Base-by-base conservation (phyloP, 2,888 invertebrate genomes). In the Eristalis intricaria region DNA sequence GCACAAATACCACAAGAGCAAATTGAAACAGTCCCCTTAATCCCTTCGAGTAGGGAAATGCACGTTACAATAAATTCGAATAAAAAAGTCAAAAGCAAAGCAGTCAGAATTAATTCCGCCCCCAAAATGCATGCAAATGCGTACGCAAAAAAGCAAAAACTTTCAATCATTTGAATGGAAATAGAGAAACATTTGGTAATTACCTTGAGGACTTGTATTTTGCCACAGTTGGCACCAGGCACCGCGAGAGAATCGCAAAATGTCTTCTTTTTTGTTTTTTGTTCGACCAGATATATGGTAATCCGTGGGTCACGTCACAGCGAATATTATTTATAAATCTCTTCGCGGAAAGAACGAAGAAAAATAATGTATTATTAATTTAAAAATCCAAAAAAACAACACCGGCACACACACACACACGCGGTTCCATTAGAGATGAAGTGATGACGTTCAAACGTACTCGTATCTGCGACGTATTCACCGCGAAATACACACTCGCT, bases 401-500 rank as follows among this genome's bases (percentile, higher is more conserved):
- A 50, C 8, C 19, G 8, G 7, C 50, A 50, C 50, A 50, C n/a
- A 19, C 4, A 38, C 50, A 50, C 50, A 8, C 4, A 38, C 50
- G 19, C 50, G 1, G 19, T 50, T 50, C 50, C 19, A 50, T 50
- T 50, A 50, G 19, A n/a, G 50, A 50, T 50, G 19, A 50, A 35
- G 10, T 60, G 22, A 58, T 76, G 80, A 85, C 70, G 76, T 81
- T 75, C 1, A 38, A 60, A 23, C 11, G n/a, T 32, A 32, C 32
- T 32, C 32, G 32, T 29, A 23, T 68, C 74, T 74, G 73, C 71
- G 66, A 64, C 80, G 75, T 22, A 63, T 70, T 64, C 15, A 26
- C n/a, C 10, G 29, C 63, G 63, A 38, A 43, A 7, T 29, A 38
- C 26, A 10, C 29, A 19, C 7, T 68, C 35, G 26, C n/a, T n/a